Evolutionary conservation across 2,113 vertebrate species (phyloP).

Genomic region (Verasper variegatus): DNA sequence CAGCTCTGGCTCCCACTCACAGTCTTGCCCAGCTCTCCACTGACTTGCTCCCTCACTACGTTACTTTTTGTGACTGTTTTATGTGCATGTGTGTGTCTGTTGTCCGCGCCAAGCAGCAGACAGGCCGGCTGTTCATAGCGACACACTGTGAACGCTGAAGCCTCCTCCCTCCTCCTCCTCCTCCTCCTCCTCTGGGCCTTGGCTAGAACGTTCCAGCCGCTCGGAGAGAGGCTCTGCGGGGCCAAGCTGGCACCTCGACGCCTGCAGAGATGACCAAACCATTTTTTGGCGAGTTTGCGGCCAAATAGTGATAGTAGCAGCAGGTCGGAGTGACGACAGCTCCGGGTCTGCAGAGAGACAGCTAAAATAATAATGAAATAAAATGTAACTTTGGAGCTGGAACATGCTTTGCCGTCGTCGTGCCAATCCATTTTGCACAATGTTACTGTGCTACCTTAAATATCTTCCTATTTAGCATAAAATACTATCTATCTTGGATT

Average conservation of each 20-base stretch:
- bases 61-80: conserved; percentile 31
- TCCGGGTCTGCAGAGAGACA: not conserved
- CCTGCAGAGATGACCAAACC: conserved; percentile 47
- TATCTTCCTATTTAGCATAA: not conserved
- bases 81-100: conserved; percentile 28
- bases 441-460: not conserved
- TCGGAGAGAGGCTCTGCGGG: conserved; percentile 38
- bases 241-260: conserved; percentile 50
- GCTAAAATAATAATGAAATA: not conserved
- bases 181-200: conserved; percentile 40
- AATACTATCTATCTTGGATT: not conserved
- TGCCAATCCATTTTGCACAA: not conserved
- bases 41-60: conserved; percentile 36
- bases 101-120: conserved; percentile 78
- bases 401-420: not conserved
- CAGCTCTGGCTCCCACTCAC: conserved; percentile 38
- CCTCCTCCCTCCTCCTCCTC: conserved; percentile 11
- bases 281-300: not conserved
- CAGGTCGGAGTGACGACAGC: conserved; percentile 25
- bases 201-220: conserved; percentile 55
- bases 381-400: not conserved
- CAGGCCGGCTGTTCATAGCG: conserved; percentile 66
- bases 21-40: conserved; percentile 30
- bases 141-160: conserved; percentile 43
- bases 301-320: conserved; percentile 48